Evolutionary conservation across 2,888 invertebrate genomes (phyloP).

Genomic region (Tipula confusa): DNA sequence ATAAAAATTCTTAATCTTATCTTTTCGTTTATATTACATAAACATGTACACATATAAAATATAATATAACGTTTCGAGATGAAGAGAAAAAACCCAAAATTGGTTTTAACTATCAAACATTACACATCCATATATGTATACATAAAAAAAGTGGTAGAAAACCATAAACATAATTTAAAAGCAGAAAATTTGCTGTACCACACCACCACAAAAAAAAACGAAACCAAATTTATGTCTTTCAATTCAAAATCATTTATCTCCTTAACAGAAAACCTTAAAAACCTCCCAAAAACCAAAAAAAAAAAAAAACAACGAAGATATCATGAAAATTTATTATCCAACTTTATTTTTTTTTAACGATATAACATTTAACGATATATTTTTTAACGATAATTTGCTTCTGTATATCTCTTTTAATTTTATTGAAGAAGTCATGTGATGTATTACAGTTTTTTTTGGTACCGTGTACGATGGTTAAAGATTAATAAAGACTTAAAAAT

Average conservation of each 20-base stretch:
- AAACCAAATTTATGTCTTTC: conserved; percentile 9
- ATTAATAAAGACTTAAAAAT: not conserved
- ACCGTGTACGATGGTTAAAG: not conserved
- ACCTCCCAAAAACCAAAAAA: no score
- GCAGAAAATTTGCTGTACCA: not conserved
- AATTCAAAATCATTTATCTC: conserved; percentile 25
- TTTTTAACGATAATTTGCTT: conserved; percentile 16
- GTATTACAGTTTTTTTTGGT: not conserved
- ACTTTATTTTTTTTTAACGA: conserved; percentile 25
- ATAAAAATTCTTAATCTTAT: conserved; percentile 20
- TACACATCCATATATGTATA: not conserved
- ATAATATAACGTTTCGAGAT: not conserved
- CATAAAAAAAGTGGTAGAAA: conserved; percentile 13
- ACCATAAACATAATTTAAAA: conserved; percentile 25
- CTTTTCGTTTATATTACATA: not conserved
- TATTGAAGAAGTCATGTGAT: conserved; percentile 3
- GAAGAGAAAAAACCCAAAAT: not conserved
- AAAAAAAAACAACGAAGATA: no score
- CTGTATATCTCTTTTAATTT: conserved; percentile 20
- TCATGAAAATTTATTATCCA: conserved; percentile 25
- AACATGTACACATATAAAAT: not conserved
- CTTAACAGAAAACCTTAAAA: conserved; percentile 13
- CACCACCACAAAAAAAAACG: not conserved
- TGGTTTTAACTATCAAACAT: conserved; percentile 12
- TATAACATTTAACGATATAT: conserved; percentile 25